phyloP scores from a whole-genome alignment of 2,113 vertebrate species.

The Falcunculus frontatus region DNA sequence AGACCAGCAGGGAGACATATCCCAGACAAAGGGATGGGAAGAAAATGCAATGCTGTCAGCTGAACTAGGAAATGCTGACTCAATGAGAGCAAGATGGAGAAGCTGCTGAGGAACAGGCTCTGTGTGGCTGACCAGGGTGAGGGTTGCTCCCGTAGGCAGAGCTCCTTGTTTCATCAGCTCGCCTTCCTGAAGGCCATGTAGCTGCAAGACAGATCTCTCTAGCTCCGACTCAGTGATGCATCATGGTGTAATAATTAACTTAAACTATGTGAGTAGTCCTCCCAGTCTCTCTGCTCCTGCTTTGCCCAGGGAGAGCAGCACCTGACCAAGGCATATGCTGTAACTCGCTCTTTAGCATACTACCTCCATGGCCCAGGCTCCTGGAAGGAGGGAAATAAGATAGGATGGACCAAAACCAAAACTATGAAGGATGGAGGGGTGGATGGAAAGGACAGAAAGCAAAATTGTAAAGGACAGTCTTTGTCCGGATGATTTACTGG shows the following conservation, averaged over 20 bases:
- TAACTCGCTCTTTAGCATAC: not conserved
- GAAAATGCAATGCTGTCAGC: not conserved
- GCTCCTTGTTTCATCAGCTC: not conserved
- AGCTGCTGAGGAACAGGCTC: not conserved
- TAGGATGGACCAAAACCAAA: not conserved
- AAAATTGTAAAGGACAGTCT: not conserved
- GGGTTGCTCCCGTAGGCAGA: not conserved
- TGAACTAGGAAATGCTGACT: not conserved
- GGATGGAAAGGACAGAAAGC: not conserved
- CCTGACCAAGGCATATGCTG: not conserved
- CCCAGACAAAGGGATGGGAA: not conserved
- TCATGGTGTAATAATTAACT: not conserved
- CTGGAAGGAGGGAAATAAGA: not conserved
- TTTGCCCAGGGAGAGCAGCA: not conserved
- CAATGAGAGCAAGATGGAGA: not conserved
- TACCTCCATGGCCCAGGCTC: not conserved
- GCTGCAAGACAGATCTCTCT: not conserved
- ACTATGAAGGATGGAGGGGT: not conserved
- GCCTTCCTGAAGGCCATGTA: not conserved
- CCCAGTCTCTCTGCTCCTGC: not conserved
- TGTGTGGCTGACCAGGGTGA: not conserved
- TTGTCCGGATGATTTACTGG: not conserved
- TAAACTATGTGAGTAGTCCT: not conserved
- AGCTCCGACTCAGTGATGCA: fast-evolving
- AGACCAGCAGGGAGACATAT: not conserved